Base-by-base conservation (phyloP, 2,797 vertebrate genomes). In the Acanthiza pusilla region DNA sequence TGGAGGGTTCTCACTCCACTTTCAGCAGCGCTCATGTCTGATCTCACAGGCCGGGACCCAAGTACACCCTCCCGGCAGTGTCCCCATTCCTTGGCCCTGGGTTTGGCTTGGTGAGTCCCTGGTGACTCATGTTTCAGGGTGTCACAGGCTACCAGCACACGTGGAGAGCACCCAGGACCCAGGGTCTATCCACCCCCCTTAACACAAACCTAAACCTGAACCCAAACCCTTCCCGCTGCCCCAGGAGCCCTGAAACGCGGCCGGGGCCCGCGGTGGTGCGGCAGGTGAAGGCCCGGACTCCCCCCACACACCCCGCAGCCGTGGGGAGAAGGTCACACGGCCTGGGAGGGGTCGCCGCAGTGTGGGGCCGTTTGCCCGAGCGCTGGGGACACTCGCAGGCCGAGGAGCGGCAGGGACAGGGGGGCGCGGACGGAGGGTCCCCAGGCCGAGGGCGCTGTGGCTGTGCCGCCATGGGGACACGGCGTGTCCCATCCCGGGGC, bases 201-300 rank as follows among this genome's bases (percentile, higher is more conserved):
- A 38, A 60, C 15, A n/a, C 15, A 6, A 60, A n/a, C 38, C 71
- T 26, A 36, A 51, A 32, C 45, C 38, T 4, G 23, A 38, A 68
- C 29, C 29, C 9, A 16, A 54, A 5, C 55, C n/a, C 13, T 19
- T 36, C 50, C 36, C 1, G 3, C 50, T 9, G 68, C 23, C 65
- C 45, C 7, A 2, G 26, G 5, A 57, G 45, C 36, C 30, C 68
- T 1, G 1, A 6, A 17, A 11, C 1, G 32, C 1, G 48, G 53
- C 68, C 18, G 62, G 16, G 11, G 57, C 77, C 27, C 29, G 32
- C 6, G 5, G 29, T 6, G 3, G 3, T 2, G 51, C 4, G 17
- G 32, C 63, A 61, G 63, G 17, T 6, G 51, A 16, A 16, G 47
- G 63, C 51, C n/a, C 18, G 27, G 17, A 2, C 62, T 57, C 1